Evolutionary conservation across 2,113 vertebrate species (phyloP).

Genomic region (Tor tambroides): DNA sequence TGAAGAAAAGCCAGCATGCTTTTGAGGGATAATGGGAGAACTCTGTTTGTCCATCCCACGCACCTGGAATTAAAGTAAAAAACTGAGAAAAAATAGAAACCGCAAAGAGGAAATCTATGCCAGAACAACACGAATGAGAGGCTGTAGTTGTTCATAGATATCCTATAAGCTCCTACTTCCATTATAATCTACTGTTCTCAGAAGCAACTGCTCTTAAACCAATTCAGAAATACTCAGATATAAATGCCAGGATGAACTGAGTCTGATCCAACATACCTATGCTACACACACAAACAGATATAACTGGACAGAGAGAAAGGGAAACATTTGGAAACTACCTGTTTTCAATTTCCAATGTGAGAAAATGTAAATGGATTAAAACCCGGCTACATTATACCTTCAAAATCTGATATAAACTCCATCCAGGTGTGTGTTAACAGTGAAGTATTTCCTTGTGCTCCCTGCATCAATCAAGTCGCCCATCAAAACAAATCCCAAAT

Average conservation of each 20-base stretch:
- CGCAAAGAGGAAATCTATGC: not conserved
- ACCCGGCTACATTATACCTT: not conserved
- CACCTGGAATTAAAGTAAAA: constrained; percentile 16
- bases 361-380: not conserved
- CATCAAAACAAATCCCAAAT: too few species aligned
- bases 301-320: too few species aligned
- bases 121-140: not conserved
- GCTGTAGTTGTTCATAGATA: not conserved
- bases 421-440: not conserved
- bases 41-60: not conserved
- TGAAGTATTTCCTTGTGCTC: too few species aligned
- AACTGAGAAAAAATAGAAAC: not conserved
- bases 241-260: not conserved
- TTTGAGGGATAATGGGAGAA: constrained; percentile 15
- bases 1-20: constrained; percentile 6
- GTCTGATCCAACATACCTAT: not conserved
- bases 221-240: constrained; percentile 12
- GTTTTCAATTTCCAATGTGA: too few species aligned
- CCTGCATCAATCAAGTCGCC: too few species aligned
- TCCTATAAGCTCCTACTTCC: not conserved
- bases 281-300: not conserved
- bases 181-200: constrained; percentile 13
- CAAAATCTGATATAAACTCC: not conserved
- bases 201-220: constrained; percentile 11
- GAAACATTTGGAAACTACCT: too few species aligned